These are phyloP conservation scores for Callaeas wilsoni DNA, from an alignment of 2,113 vertebrate genomes.

Conservation along the genomic window DNA sequence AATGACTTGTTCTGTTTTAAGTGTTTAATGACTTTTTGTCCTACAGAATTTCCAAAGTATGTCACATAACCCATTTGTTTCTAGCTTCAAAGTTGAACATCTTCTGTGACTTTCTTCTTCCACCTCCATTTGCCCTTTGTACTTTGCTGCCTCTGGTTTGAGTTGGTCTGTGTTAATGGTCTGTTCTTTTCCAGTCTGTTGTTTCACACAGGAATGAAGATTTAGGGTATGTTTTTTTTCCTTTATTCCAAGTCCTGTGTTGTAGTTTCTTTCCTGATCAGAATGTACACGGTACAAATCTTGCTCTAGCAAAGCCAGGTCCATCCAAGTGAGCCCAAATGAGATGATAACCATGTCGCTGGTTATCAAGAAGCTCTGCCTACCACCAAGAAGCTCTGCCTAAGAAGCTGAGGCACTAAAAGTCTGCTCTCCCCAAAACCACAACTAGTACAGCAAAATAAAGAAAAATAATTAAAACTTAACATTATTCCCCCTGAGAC, in stretches of 20 bases:
- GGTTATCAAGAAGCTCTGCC: background rate
- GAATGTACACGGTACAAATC: background rate
- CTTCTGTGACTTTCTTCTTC: background rate
- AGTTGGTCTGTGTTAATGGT: background rate
- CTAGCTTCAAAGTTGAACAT: background rate
- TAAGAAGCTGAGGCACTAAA: no score
- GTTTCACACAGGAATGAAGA: background rate
- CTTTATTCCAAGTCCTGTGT: background rate
- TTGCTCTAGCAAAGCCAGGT: background rate
- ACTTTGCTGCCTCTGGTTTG: background rate
- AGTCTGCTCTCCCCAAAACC: no score
- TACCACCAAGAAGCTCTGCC: background rate
- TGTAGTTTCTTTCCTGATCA: background rate
- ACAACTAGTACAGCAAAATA: no score
- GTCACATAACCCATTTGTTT: conserved; percentile 5
- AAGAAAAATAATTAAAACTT: no score
- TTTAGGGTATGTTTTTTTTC: background rate
- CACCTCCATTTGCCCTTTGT: conserved; percentile 8
- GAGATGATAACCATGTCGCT: background rate
- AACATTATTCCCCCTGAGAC: no score
- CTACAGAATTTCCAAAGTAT: conserved; percentile 15
- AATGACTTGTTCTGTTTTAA: background rate
- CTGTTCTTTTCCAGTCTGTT: background rate
- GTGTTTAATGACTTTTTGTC: conserved; percentile 25
- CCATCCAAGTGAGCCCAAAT: background rate